phyloP scores from a whole-genome alignment of 2,113 vertebrate genomes.

The Acrocephalus arundinaceus region DNA sequence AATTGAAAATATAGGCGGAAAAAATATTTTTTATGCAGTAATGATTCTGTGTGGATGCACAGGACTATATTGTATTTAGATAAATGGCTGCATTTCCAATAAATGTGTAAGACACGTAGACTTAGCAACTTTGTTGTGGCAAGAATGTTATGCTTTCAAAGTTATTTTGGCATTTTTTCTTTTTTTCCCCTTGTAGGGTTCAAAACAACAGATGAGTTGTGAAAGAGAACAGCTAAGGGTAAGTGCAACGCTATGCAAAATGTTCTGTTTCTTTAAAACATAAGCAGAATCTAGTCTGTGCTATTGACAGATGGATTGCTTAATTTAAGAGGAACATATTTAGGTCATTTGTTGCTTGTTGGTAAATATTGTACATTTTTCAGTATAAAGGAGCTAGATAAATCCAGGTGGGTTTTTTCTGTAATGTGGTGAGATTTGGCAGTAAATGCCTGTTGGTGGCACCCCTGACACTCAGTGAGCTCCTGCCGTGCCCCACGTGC shows the following conservation, averaged over 20 bases:
- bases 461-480: neutral
- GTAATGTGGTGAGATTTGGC: constrained; percentile 10
- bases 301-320: constrained; percentile 11
- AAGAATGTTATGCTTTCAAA: constrained; percentile 25
- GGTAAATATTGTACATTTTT: constrained; percentile 50
- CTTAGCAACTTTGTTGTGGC: neutral
- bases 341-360: constrained; percentile 47
- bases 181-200: constrained; percentile 68
- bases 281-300: constrained; percentile 26
- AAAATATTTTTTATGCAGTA: neutral
- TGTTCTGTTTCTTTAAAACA: neutral
- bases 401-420: neutral
- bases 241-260: constrained; percentile 61
- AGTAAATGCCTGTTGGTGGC: neutral
- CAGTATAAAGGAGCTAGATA: neutral
- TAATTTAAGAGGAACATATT: constrained; percentile 36
- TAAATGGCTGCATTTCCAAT: neutral
- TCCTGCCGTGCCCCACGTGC: neutral
- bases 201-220: constrained; percentile 88
- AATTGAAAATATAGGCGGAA: neutral
- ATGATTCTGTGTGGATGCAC: neutral
- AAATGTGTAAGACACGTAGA: neutral
- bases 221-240: constrained; percentile 86
- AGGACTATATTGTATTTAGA: neutral
- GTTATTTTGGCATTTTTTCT: neutral